These are phyloP conservation scores for Thereva nobilitata DNA, from an alignment of 2,888 invertebrate species.

Conservation along the genomic window DNA sequence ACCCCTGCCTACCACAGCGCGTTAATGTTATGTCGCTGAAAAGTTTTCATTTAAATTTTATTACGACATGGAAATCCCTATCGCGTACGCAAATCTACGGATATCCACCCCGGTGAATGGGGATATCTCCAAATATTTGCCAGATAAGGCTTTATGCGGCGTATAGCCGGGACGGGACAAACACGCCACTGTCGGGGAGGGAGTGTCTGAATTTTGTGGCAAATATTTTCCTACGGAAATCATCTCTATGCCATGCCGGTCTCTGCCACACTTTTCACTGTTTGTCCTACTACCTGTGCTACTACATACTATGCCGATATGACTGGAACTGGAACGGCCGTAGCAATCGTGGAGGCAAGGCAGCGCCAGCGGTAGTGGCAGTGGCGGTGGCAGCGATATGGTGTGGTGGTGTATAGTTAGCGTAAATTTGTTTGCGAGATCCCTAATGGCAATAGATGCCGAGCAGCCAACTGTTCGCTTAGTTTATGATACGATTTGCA, in stretches of 20 bases:
- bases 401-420: neutral
- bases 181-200: slow-evolving; percentile 11
- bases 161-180: slow-evolving; percentile 2
- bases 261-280: slow-evolving; percentile 12
- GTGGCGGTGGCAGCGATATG: no score
- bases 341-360: no score
- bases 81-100: neutral
- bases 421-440: slow-evolving; percentile 21
- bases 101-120: neutral
- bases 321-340: no score
- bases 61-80: neutral
- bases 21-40: no score
- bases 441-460: slow-evolving; percentile 21
- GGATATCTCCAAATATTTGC: slow-evolving; percentile 24
- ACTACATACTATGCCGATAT: no score
- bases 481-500: slow-evolving; percentile 24
- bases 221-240: slow-evolving; percentile 9
- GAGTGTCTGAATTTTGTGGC: slow-evolving; percentile 16
- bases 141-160: slow-evolving; percentile 16
- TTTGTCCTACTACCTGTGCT: neutral
- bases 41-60: slow-evolving; percentile 1
- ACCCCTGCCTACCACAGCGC: no score
- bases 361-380: no score
- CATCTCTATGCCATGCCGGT: neutral
- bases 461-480: slow-evolving; percentile 7